These are phyloP conservation scores for Oncorhynchus nerka DNA, from an alignment of 2,113 vertebrate species.

Conservation along the genomic window DNA sequence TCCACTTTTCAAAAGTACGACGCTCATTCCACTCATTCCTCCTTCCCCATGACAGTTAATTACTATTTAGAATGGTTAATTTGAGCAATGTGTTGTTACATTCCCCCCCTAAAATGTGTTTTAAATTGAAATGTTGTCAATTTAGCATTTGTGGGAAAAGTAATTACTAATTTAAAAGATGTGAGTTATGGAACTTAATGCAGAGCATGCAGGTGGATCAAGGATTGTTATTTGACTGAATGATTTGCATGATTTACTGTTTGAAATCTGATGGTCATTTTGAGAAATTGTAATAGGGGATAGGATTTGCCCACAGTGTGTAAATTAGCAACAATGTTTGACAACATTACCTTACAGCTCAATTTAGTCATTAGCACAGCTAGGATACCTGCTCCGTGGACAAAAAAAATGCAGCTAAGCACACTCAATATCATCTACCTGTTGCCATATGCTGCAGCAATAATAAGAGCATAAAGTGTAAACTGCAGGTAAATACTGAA, in stretches of 20 bases:
- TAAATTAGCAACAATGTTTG: neutral
- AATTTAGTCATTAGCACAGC: neutral
- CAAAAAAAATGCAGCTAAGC: neutral
- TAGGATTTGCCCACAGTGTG: too few relatives aligned
- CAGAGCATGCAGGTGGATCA: neutral
- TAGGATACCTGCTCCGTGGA: neutral
- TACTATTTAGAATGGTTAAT: constrained; percentile 38
- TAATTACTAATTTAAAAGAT: constrained; percentile 6
- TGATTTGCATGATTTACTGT: too few relatives aligned
- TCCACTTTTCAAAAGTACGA: constrained; percentile 35
- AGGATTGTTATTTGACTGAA: neutral
- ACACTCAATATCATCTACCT: neutral
- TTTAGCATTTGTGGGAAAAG: constrained; percentile 2
- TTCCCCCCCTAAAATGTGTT: constrained; percentile 33
- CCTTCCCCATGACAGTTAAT: constrained; percentile 40
- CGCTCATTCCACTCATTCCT: constrained; percentile 19
- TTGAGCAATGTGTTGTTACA: constrained; percentile 28
- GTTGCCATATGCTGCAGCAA: neutral
- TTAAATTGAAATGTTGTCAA: constrained; percentile 40
- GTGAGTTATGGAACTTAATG: too few relatives aligned
- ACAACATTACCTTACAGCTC: neutral
- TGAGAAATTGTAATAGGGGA: too few relatives aligned
- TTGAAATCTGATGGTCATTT: too few relatives aligned
- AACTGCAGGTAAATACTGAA: constrained; percentile 3
- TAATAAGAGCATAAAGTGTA: neutral